These are phyloP conservation scores for Bombus fervidus DNA, from an alignment of 1,140 invertebrate genomes.

Conservation along the genomic window DNA sequence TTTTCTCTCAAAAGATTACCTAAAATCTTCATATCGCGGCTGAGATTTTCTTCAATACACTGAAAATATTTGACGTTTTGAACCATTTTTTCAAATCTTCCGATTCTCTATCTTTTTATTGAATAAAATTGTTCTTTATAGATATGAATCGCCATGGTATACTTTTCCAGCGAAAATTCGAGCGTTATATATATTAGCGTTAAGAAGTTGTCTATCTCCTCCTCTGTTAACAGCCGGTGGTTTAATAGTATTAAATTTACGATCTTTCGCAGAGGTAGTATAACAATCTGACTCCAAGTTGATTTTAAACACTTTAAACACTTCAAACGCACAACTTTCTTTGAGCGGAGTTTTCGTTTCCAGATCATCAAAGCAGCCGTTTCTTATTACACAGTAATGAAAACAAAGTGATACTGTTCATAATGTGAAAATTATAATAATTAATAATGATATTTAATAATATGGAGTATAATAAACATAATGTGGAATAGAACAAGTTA, in stretches of 20 bases:
- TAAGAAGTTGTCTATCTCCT: background rate
- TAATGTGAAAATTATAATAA: too few species aligned
- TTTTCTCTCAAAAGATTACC: too few species aligned
- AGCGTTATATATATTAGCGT: background rate
- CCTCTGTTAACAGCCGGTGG: conserved; percentile 8
- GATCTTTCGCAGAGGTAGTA: conserved; percentile 13
- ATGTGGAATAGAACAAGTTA: too few species aligned
- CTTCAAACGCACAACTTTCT: background rate
- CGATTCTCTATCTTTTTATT: too few species aligned
- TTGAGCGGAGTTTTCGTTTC: background rate
- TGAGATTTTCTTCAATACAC: too few species aligned
- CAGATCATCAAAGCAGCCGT: conserved; percentile 11
- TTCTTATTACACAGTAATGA: conserved; percentile 15
- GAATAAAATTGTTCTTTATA: background rate
- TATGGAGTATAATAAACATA: too few species aligned
- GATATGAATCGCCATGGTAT: conserved; percentile 18
- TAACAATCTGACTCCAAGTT: background rate
- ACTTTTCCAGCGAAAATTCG: background rate
- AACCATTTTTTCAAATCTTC: background rate
- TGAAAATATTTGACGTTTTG: too few species aligned
- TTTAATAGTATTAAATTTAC: background rate
- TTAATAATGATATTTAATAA: too few species aligned
- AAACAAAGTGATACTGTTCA: background rate
- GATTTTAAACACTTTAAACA: too few species aligned
- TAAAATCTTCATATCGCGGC: too few species aligned